Conservation (phyloP, 2,888 invertebrate species). For the Dolichopus griseipennis region DNA sequence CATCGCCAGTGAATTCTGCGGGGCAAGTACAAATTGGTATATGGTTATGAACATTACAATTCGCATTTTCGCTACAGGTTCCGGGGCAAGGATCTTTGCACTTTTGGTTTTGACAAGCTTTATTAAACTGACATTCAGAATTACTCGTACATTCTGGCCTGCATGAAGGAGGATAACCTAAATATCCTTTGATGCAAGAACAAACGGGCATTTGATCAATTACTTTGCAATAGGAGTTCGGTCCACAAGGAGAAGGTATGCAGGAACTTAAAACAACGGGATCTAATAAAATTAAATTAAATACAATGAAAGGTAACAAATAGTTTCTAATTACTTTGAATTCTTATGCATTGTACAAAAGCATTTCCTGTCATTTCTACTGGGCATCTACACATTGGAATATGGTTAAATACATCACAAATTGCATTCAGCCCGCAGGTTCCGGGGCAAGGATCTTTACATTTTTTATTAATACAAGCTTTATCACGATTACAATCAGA, state of each 20-base stretch:
- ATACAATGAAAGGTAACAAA: too few species aligned
- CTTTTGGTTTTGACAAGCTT: constrained; percentile 71
- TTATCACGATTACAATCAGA: constrained; percentile 60
- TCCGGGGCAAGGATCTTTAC: constrained; percentile 62
- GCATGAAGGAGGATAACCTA: constrained; percentile 68
- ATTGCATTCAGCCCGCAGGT: constrained; percentile 67
- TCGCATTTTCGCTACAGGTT: constrained; percentile 73
- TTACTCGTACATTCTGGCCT: constrained; percentile 81
- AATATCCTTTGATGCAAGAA: constrained; percentile 52
- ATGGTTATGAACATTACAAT: constrained; percentile 66
- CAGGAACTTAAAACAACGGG: constrained; percentile 47
- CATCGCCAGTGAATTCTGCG: constrained; percentile 55
- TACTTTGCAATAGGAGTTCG: constrained; percentile 48
- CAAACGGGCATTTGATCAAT: constrained; percentile 35
- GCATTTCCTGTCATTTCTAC: constrained; percentile 62
- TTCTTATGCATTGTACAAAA: constrained; percentile 54
- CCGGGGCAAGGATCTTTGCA: constrained; percentile 76
- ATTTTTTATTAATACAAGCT: constrained; percentile 62
- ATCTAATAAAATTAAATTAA: constrained; percentile 35
- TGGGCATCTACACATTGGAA: constrained; percentile 69
- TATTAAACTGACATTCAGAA: constrained; percentile 73
- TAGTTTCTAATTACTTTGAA: constrained; percentile 44
- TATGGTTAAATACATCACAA: constrained; percentile 66
- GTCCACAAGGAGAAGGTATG: constrained; percentile 56
- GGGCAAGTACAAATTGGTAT: constrained; percentile 56